phyloP scores from a whole-genome alignment of 2,113 vertebrate genomes.

The Clarias gariepinus region DNA sequence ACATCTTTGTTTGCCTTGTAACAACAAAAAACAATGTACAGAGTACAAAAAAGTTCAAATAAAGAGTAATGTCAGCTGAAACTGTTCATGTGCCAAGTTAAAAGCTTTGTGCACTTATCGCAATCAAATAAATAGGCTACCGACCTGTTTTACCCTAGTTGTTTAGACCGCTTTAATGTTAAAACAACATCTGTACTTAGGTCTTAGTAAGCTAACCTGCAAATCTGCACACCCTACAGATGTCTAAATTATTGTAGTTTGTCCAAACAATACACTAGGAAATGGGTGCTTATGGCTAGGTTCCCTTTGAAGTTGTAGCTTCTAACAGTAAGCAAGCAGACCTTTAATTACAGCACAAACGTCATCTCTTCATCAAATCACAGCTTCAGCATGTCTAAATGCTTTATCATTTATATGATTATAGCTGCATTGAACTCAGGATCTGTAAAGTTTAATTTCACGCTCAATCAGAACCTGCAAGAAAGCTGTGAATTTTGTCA shows the following conservation, averaged over 20 bases:
- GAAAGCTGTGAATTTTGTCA: slow-evolving; percentile 30
- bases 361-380: background rate
- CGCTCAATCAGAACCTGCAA: background rate
- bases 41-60: slow-evolving; percentile 1
- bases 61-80: slow-evolving; percentile 9
- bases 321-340: slow-evolving; percentile 18
- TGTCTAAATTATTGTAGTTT: slow-evolving; percentile 12
- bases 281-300: slow-evolving; percentile 15
- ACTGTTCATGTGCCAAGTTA: slow-evolving; percentile 21
- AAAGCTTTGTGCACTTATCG: slow-evolving; percentile 36
- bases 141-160: slow-evolving; percentile 36
- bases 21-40: background rate
- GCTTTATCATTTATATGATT: background rate
- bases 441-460: background rate
- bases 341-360: slow-evolving; percentile 13
- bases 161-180: slow-evolving; percentile 44
- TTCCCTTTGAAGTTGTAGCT: slow-evolving; percentile 16
- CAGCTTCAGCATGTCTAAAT: background rate
- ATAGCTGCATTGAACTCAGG: background rate
- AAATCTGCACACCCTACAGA: slow-evolving; percentile 16
- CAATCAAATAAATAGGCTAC: slow-evolving; percentile 9
- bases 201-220: slow-evolving; percentile 25
- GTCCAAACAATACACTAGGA: background rate
- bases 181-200: slow-evolving; percentile 37
- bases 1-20: background rate